These are phyloP conservation scores for Saccostrea cuccullata DNA, from an alignment of 1,140 invertebrate species.

Conservation along the genomic window DNA sequence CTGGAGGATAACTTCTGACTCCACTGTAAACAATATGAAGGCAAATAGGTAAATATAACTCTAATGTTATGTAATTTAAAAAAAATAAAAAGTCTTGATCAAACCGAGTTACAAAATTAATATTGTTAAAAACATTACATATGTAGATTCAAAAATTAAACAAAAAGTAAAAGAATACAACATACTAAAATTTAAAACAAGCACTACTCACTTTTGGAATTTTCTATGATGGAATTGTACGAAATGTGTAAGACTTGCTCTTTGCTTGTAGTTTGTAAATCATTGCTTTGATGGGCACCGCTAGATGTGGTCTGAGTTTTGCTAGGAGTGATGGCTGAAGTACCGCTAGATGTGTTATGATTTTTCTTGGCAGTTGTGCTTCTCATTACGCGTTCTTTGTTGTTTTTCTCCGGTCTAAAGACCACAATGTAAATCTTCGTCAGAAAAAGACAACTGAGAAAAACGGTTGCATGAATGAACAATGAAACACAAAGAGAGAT, in stretches of 20 bases:
- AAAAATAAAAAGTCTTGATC: not conserved
- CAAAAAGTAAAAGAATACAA: not conserved
- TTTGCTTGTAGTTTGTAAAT: not conserved
- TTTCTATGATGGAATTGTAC: not conserved
- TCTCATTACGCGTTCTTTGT: slow-evolving; percentile 46
- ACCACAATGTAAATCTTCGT: slow-evolving; percentile 79
- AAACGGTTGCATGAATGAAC: slow-evolving; percentile 60
- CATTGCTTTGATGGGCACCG: not conserved
- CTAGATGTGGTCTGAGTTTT: not conserved
- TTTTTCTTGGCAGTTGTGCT: not conserved
- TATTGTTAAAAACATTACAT: not conserved
- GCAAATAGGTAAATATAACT: not conserved
- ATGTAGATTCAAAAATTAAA: not conserved
- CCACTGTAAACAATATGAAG: not conserved
- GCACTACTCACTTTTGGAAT: not conserved
- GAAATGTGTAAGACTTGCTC: not conserved
- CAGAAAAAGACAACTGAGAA: slow-evolving; percentile 63
- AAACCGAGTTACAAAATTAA: too few species aligned
- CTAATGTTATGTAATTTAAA: not conserved
- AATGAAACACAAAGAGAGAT: slow-evolving; percentile 57
- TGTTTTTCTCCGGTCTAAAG: slow-evolving; percentile 48
- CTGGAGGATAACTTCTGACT: not conserved
- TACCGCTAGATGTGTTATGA: too few species aligned
- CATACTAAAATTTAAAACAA: not conserved
- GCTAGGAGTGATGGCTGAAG: not conserved